phyloP scores from a whole-genome alignment of 2,797 vertebrate genomes.

The Somateria mollissima region DNA sequence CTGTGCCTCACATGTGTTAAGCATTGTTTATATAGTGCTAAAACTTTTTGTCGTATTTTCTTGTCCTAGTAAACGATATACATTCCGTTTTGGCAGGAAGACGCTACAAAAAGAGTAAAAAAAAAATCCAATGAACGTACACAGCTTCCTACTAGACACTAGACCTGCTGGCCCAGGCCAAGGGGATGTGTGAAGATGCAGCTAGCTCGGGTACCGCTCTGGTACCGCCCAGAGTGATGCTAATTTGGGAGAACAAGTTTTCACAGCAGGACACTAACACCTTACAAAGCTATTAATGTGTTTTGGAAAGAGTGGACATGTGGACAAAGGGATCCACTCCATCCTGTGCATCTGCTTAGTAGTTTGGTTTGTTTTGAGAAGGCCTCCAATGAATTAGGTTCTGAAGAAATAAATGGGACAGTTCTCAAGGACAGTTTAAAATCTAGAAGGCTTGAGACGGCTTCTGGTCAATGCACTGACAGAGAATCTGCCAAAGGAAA shows the following conservation, averaged over 20 bases:
- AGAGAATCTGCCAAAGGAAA: background rate
- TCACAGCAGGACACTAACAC: background rate
- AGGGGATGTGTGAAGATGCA: background rate
- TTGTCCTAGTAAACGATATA: background rate
- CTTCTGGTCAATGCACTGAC: background rate
- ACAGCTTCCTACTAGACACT: background rate
- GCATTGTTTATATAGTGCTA: background rate
- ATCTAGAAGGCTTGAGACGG: background rate
- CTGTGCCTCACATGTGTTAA: background rate
- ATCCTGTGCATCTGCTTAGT: background rate
- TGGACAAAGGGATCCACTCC: background rate
- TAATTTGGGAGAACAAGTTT: background rate
- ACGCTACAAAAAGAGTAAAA: background rate
- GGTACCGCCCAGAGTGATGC: rapidly evolving
- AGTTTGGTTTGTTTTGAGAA: background rate
- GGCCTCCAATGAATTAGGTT: background rate
- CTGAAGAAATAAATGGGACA: background rate
- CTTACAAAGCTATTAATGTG: background rate
- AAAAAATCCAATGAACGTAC: background rate
- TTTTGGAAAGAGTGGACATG: background rate
- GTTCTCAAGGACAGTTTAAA: background rate
- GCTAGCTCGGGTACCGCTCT: rapidly evolving
- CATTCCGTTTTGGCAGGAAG: background rate
- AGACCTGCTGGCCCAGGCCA: background rate
- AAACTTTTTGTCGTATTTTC: background rate